Conservation (phyloP, 2,888 invertebrate species). For the Platycheirus rosarum region DNA sequence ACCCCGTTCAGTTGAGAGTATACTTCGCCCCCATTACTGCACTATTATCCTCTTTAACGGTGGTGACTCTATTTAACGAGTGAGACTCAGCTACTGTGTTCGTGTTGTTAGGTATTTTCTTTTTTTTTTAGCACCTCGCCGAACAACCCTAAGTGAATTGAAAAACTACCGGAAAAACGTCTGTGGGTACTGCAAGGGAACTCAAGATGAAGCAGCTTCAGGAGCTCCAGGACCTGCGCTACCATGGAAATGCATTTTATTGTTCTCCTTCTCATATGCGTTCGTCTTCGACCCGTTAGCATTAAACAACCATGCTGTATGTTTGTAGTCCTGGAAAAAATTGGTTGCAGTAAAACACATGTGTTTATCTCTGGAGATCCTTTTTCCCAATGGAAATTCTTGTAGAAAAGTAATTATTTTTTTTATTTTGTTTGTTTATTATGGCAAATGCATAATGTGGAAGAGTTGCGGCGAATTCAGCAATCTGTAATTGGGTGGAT, state of each 20-base stretch:
- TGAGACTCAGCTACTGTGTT: conserved; percentile 41
- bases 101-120: conserved; percentile 41
- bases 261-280: conserved; percentile 26
- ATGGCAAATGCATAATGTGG: background rate
- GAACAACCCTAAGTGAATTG: conserved; percentile 3
- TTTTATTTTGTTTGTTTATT: background rate
- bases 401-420: background rate
- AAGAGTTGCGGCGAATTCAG: background rate
- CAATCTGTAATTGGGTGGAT: no score
- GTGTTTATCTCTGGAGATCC: conserved; percentile 38
- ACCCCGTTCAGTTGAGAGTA: conserved; percentile 8
- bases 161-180: conserved; percentile 5
- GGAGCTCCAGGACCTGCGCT: conserved; percentile 41
- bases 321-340: conserved; percentile 18
- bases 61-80: conserved; percentile 66
- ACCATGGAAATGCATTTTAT: conserved; percentile 58
- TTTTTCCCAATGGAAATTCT: background rate
- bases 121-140: conserved; percentile 37
- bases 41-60: conserved; percentile 64
- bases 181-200: conserved; percentile 45
- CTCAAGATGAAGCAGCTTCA: conserved; percentile 56
- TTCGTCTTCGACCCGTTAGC: conserved; percentile 9
- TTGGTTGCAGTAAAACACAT: conserved; percentile 37
- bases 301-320: conserved; percentile 16
- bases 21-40: conserved; percentile 45